Evolutionary conservation across 1,140 invertebrate genomes (phyloP).

Genomic region (Drosophila malerkotliana): DNA sequence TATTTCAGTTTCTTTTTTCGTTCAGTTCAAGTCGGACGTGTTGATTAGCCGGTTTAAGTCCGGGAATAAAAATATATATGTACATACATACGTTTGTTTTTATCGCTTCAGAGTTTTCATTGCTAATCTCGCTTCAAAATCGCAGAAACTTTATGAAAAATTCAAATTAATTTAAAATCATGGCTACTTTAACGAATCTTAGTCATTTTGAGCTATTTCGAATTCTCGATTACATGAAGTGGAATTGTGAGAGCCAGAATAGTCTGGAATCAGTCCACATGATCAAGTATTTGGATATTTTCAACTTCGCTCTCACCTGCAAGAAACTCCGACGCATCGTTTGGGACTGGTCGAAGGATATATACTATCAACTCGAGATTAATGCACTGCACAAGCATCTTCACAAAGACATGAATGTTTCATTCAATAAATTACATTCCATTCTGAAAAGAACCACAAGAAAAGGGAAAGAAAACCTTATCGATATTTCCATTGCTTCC

Average conservation of each 20-base stretch:
- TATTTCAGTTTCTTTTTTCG: too few species aligned
- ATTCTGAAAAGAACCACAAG: background rate
- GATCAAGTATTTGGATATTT: constrained; percentile 29
- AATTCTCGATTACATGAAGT: constrained; percentile 9
- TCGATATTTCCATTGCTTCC: constrained; percentile 1
- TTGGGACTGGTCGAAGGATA: constrained; percentile 1
- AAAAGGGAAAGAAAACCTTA: background rate
- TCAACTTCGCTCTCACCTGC: constrained; percentile 11
- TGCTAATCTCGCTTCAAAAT: too few species aligned
- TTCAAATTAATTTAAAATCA: background rate
- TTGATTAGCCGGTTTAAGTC: too few species aligned
- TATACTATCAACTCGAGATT: constrained; percentile 16
- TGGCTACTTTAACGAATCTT: constrained; percentile 5
- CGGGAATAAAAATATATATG: too few species aligned
- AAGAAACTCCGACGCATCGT: background rate
- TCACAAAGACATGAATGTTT: background rate
- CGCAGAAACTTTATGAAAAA: background rate
- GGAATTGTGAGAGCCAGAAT: constrained; percentile 4
- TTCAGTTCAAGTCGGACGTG: too few species aligned
- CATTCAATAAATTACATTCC: constrained; percentile 8
- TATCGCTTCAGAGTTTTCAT: too few species aligned
- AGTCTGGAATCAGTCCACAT: background rate
- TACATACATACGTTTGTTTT: too few species aligned
- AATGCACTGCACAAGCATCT: background rate
- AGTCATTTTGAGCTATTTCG: background rate